phyloP scores from a whole-genome alignment of 2,113 vertebrate genomes.

The Puntigrus tetrazona region DNA sequence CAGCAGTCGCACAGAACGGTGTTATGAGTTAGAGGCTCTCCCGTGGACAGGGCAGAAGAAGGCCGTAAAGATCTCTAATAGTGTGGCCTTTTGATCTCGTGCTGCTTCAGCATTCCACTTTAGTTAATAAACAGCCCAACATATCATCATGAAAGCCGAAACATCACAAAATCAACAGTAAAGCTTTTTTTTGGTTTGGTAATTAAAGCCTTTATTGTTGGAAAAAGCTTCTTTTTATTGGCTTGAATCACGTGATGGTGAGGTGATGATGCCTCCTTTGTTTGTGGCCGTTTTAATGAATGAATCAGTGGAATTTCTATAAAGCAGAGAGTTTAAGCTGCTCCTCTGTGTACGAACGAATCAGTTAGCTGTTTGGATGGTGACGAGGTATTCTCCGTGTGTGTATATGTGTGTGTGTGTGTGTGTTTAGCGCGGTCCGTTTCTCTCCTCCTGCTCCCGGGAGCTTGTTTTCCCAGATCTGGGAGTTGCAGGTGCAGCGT shows the following conservation, averaged over 20 bases:
- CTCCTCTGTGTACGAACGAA: conserved; percentile 43
- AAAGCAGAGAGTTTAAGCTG: conserved; percentile 24
- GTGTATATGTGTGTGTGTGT: conserved; percentile 47
- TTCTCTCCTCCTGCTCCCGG: conserved; percentile 58
- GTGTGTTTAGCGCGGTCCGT: conserved; percentile 41
- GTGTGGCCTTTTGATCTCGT: conserved; percentile 46
- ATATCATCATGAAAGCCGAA: conserved; percentile 28
- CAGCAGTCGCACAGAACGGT: neutral
- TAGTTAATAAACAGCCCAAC: conserved; percentile 50
- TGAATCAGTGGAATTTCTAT: conserved; percentile 34
- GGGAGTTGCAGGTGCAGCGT: conserved; percentile 73
- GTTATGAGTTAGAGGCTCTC: conserved; percentile 12
- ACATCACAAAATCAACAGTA: conserved; percentile 42
- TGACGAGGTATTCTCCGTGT: conserved; percentile 26
- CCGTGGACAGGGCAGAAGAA: conserved; percentile 23
- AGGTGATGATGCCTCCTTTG: conserved; percentile 37
- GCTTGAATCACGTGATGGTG: conserved; percentile 41
- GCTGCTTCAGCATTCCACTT: conserved; percentile 50
- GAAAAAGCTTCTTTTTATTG: conserved; percentile 46
- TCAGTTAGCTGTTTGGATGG: conserved; percentile 44
- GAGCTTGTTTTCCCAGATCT: conserved; percentile 68
- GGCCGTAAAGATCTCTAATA: conserved; percentile 37
- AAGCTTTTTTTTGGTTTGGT: neutral
- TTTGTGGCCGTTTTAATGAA: conserved; percentile 27
- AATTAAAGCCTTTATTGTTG: conserved; percentile 35